Percentiles rank a stretch among this genome's conserved stretches.
Conservation (phyloP, 2,113 vertebrate genomes). For the Nyctibius bracteatus region DNA sequence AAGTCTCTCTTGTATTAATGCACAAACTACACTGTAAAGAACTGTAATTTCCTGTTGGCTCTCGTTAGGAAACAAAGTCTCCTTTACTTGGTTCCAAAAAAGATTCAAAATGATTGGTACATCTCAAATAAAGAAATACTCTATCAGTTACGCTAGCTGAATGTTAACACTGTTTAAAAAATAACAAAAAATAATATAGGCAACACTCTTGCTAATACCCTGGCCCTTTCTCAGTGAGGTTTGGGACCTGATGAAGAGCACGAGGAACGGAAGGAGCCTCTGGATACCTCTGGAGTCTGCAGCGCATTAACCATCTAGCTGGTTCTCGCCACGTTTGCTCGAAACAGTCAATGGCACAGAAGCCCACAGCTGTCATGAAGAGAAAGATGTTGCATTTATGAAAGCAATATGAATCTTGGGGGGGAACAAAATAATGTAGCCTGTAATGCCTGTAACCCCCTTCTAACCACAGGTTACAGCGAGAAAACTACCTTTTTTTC, state of each 20-base stretch:
- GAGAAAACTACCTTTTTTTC: background rate
- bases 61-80: background rate
- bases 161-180: background rate
- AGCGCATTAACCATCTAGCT: background rate
- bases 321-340: background rate
- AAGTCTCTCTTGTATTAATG: background rate
- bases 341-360: background rate
- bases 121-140: background rate
- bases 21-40: background rate
- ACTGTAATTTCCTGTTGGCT: background rate
- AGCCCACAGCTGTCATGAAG: background rate
- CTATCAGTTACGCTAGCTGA: background rate
- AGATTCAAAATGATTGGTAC: background rate
- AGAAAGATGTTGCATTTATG: background rate
- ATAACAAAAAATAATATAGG: background rate
- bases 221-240: background rate
- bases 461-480: background rate
- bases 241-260: background rate
- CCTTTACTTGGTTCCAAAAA: background rate
- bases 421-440: background rate
- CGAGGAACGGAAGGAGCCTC: background rate
- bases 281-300: background rate
- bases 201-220: background rate
- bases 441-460: background rate
- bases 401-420: background rate